phyloP scores from a whole-genome alignment of 1,140 invertebrate genomes.

The Bilobella aurantiaca region DNA sequence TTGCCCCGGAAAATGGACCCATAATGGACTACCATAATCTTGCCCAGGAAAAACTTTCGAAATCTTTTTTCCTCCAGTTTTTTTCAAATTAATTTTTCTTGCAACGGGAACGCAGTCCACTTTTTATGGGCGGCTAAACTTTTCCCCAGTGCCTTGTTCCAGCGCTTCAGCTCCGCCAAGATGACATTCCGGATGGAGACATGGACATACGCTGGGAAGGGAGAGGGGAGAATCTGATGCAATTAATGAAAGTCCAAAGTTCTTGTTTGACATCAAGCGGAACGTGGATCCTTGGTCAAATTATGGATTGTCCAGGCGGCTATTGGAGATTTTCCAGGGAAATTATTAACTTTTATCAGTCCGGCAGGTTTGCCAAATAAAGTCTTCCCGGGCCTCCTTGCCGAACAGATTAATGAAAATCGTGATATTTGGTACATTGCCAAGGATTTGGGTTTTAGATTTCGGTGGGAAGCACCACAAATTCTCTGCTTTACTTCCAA shows the following conservation, averaged over 20 bases:
- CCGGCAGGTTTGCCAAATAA: conserved; percentile 6
- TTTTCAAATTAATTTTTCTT: no score
- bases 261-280: background rate
- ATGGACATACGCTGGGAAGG: background rate
- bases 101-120: no score
- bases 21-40: no score
- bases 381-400: background rate
- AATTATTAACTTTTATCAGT: conserved; percentile 3
- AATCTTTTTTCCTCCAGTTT: no score
- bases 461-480: no score
- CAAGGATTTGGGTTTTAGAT: background rate
- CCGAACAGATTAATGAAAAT: background rate
- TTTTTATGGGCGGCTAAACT: no score
- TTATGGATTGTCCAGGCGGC: conserved; percentile 5
- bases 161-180: no score
- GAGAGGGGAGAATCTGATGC: background rate
- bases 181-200: no score
- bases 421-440: background rate
- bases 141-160: no score
- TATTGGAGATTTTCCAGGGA: conserved; percentile 4
- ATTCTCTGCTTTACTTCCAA: background rate
- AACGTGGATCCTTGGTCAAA: background rate
- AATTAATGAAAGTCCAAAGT: background rate
- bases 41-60: no score
- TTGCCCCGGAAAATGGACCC: no score